Percentiles rank a stretch among this genome's conserved stretches.
Evolutionary conservation across 2,888 invertebrate genomes (phyloP).

Genomic region (Lasioglossum figueresi): DNA sequence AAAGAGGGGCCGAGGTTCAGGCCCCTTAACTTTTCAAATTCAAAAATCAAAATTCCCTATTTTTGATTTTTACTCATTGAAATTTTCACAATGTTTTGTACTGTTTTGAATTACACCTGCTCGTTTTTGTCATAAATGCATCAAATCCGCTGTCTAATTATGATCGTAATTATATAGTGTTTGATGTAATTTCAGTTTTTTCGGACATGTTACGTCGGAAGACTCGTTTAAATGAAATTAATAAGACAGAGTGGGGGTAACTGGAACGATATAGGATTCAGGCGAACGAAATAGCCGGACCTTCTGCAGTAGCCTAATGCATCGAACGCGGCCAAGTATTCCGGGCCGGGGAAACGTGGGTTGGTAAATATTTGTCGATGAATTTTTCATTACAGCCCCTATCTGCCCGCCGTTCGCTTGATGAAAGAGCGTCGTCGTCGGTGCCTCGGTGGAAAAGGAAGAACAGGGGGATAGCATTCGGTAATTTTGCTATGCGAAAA

Average conservation of each 20-base stretch:
- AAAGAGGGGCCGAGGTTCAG: no score
- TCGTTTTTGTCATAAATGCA: no score
- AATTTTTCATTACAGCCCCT: slow-evolving; percentile 27
- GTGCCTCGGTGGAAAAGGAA: background rate
- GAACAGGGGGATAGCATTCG: background rate
- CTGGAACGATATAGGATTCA: background rate
- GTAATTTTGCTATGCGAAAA: slow-evolving; percentile 27
- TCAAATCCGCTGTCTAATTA: no score
- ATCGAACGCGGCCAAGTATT: background rate
- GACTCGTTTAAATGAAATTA: background rate
- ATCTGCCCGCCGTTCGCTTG: background rate
- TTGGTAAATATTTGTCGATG: slow-evolving; percentile 1
- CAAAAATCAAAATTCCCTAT: no score
- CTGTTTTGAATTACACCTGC: no score
- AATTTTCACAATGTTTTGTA: no score
- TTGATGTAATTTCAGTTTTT: no score
- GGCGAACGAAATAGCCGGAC: background rate
- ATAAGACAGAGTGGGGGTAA: background rate
- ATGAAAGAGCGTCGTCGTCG: background rate
- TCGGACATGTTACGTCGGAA: background rate
- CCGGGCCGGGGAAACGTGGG: background rate
- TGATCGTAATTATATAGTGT: no score
- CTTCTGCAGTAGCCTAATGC: background rate
- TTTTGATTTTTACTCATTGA: no score
- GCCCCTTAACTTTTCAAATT: no score